Conservation (phyloP, 1,140 invertebrate genomes). For the Scaptomyza montana region DNA sequence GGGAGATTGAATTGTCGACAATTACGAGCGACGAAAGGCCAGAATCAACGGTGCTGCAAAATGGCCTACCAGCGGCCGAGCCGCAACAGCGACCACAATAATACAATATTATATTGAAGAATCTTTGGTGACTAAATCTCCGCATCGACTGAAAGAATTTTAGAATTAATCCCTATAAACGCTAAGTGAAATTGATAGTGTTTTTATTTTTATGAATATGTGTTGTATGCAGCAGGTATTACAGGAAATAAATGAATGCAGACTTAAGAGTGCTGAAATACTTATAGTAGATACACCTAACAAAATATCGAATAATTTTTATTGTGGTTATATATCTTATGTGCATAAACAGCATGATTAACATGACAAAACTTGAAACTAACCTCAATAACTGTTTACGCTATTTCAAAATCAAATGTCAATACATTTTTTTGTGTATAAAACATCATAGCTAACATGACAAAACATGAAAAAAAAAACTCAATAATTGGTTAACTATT, state of each 20-base stretch:
- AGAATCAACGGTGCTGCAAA: slow-evolving; percentile 43
- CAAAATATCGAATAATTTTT: background rate
- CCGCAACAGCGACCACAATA: slow-evolving; percentile 60
- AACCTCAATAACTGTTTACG: too few species aligned
- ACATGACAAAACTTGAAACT: too few species aligned
- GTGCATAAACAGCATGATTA: background rate
- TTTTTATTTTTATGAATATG: slow-evolving; percentile 16
- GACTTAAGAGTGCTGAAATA: slow-evolving; percentile 29
- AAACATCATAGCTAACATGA: background rate
- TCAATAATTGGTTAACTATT: background rate
- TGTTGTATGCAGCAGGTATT: background rate
- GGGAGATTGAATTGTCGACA: slow-evolving; percentile 74
- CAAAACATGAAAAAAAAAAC: background rate
- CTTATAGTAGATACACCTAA: slow-evolving; percentile 26
- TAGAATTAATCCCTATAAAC: slow-evolving; percentile 26
- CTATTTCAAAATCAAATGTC: background rate
- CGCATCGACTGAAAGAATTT: slow-evolving; percentile 58
- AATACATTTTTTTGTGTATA: background rate
- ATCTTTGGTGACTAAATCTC: slow-evolving; percentile 8
- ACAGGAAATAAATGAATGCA: slow-evolving; percentile 34
- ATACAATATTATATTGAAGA: slow-evolving; percentile 6
- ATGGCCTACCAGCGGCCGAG: slow-evolving; percentile 68
- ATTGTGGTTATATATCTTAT: background rate
- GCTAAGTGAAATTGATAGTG: slow-evolving; percentile 4
- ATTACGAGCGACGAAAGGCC: slow-evolving; percentile 72